Evolutionary conservation across 2,888 invertebrate genomes (phyloP), one percentile per base, ranked within the genome.

Genomic region (Spodoptera exigua): DNA sequence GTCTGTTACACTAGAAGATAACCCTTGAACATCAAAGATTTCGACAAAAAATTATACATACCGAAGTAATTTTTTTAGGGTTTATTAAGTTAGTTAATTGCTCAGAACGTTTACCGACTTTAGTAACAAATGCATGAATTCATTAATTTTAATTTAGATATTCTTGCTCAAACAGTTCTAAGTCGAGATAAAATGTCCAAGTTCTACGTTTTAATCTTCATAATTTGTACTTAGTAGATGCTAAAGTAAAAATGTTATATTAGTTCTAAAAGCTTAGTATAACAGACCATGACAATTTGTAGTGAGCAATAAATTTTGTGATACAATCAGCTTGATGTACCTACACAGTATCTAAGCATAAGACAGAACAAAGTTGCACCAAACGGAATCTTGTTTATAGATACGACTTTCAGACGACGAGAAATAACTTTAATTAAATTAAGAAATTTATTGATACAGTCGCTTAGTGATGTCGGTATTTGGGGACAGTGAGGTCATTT

Each of bases 401-500:
- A 67, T 61, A 69, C 61, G 63, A 80, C 77, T 78, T 75, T 68
- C 73, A 74, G 75, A 74, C 76, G 59, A 74, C 61, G 69, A 80
- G 80, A 70, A 80, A 80, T 83, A 84, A 80, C 76, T 79, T 89
- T 88, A 88, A 90, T 90, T 89, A 89, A 91, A 91, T 91, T 88
- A 86, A 84, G 80, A 82, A 86, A 80, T 89, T 90, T 89, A 90
- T 89, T 80, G 83, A 73, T 72, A 70, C 74, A 77, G 79, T 80
- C 65, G 67, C 76, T 83, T 78, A 80, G 76, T 75, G 76, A 78
- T 69, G 72, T 62, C 59, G 69, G 73, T 74, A 82, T 81, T 84
- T 74, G 61, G 64, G 68, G 57, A 67, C 56, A 51, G 63, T 21
- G 44, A 66, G 66, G 72, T 73, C 74, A 83, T 87, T 89, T 88